These are phyloP conservation scores for Palloptera scutellata DNA, from an alignment of 2,888 invertebrate species.

Conservation along the genomic window DNA sequence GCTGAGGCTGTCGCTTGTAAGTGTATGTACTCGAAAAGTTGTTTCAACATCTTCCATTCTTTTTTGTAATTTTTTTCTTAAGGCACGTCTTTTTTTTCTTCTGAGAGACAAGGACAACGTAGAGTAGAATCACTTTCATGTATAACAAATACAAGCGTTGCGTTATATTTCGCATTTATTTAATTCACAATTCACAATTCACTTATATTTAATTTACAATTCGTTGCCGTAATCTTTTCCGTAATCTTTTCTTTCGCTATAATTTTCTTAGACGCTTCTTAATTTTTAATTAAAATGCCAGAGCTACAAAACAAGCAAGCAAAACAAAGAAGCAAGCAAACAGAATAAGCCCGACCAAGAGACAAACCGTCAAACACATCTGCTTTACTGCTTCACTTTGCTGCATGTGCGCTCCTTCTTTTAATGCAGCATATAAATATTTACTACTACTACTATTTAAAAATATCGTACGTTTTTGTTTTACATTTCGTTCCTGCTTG, in stretches of 20 bases:
- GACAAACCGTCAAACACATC: no score
- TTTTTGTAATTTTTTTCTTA: neutral
- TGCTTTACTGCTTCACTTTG: neutral
- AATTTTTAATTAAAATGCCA: neutral
- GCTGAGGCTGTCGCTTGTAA: neutral
- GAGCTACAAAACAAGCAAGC: no score
- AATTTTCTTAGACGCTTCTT: slow-evolving; percentile 1
- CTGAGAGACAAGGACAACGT: no score
- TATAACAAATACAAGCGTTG: no score
- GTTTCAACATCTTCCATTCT: no score
- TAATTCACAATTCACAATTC: neutral
- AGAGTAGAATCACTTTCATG: no score
- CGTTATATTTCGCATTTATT: neutral
- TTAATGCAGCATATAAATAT: slow-evolving; percentile 6
- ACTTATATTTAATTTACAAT: no score
- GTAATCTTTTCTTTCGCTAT: neutral
- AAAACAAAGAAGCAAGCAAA: no score
- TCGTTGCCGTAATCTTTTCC: no score
- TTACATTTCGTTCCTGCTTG: no score
- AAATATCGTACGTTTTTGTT: neutral
- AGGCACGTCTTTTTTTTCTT: slow-evolving; percentile 1
- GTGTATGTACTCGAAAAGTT: neutral
- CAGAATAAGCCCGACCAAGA: no score
- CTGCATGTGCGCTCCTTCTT: slow-evolving; percentile 12
- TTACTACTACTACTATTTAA: slow-evolving; percentile 8